phyloP scores from a whole-genome alignment of 2,797 vertebrate genomes.

The Coracias cyanogaster region DNA sequence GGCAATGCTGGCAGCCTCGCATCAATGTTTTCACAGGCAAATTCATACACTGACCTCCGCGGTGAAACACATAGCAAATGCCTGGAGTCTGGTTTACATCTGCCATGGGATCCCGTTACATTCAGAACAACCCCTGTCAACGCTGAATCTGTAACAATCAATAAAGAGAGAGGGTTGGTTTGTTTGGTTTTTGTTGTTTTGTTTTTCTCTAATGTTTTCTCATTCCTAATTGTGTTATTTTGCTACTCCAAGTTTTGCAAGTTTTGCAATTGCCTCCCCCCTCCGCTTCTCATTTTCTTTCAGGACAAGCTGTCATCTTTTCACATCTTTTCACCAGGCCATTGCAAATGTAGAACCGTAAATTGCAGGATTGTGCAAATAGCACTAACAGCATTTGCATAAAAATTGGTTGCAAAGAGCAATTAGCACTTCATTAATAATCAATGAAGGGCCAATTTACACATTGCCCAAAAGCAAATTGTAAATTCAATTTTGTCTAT shows the following conservation, averaged over 20 bases:
- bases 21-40: conserved; percentile 39
- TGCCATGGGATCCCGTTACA: conserved; percentile 63
- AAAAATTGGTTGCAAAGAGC: conserved; percentile 83
- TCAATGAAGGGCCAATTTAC: conserved; percentile 85
- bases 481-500: conserved; percentile 79
- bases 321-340: conserved; percentile 61
- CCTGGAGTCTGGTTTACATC: conserved; percentile 55
- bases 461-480: conserved; percentile 82
- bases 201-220: background rate
- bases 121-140: conserved; percentile 66
- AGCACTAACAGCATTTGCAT: conserved; percentile 76
- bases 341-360: conserved; percentile 69
- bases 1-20: conserved; percentile 6
- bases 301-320: conserved; percentile 72
- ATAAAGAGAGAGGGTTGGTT: conserved; percentile 43
- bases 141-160: conserved; percentile 61
- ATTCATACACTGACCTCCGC: conserved; percentile 31
- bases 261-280: background rate
- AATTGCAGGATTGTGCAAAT: conserved; percentile 76
- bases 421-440: conserved; percentile 88
- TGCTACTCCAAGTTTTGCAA: conserved; percentile 71
- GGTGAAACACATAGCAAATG: conserved; percentile 1
- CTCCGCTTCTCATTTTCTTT: conserved; percentile 58
- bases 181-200: background rate
- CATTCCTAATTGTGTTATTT: conserved; percentile 58